phyloP scores from a whole-genome alignment of 2,113 vertebrate species.

The Pavo muticus region DNA sequence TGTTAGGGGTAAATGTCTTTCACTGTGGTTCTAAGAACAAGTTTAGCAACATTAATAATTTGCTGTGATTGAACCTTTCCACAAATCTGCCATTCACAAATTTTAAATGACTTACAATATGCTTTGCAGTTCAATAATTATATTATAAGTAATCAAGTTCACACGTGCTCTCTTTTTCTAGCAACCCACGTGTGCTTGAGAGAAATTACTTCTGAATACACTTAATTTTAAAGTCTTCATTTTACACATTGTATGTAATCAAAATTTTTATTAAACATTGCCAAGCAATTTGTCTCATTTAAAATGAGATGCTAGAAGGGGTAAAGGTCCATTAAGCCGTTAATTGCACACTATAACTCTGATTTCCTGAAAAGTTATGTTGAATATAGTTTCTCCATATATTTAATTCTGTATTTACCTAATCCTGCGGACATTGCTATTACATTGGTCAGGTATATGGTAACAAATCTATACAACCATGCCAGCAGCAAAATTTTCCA shows the following conservation, averaged over 20 bases:
- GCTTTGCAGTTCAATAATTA: constrained; percentile 33
- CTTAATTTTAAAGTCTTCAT: constrained; percentile 43
- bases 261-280: constrained; percentile 61
- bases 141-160: constrained; percentile 43
- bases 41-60: constrained; percentile 31
- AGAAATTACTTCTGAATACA: constrained; percentile 54
- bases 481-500: neutral
- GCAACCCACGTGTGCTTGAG: neutral
- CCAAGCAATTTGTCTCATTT: constrained; percentile 61
- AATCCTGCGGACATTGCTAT: neutral
- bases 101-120: constrained; percentile 39
- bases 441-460: neutral
- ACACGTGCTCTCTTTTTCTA: neutral
- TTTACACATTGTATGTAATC: constrained; percentile 48
- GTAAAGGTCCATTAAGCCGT: constrained; percentile 56
- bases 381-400: neutral
- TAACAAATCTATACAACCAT: neutral
- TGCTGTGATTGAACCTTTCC: constrained; percentile 11
- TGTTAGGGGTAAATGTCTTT: neutral
- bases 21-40: constrained; percentile 9
- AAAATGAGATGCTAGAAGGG: constrained; percentile 50
- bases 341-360: constrained; percentile 50
- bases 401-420: constrained; percentile 8
- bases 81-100: constrained; percentile 36
- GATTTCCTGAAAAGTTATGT: constrained; percentile 7